A percentile compares a stretch with the other conserved stretches of the same genome.
These are phyloP conservation scores for Caenorhabditis macrosperma DNA, from an alignment of 2,888 invertebrate species.

Conservation along the genomic window DNA sequence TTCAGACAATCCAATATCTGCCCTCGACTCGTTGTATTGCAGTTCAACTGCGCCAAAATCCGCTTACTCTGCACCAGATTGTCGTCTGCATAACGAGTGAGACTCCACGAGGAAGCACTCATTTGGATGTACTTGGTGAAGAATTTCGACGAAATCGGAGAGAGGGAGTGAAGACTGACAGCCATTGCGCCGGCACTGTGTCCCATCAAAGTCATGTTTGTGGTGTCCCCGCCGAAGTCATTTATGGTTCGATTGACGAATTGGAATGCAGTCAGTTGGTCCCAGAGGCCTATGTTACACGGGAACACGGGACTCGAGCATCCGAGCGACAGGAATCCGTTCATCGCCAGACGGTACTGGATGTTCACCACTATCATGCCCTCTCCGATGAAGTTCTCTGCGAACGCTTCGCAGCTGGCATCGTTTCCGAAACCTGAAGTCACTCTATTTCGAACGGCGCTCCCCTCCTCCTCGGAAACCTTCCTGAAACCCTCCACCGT, in stretches of 20 bases:
- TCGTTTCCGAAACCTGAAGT: slow-evolving; percentile 42
- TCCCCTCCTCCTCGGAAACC: slow-evolving; percentile 14
- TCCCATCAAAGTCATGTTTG: slow-evolving; percentile 47
- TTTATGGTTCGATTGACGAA: slow-evolving; percentile 38
- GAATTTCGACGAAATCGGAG: slow-evolving; percentile 35
- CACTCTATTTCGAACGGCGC: background rate
- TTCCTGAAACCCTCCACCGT: slow-evolving; percentile 44
- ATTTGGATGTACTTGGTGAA: slow-evolving; percentile 44
- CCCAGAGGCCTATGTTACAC: slow-evolving; percentile 53
- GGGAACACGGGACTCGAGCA: slow-evolving; percentile 34
- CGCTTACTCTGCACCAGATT: background rate
- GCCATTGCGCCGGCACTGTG: slow-evolving; percentile 48
- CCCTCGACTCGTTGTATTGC: background rate
- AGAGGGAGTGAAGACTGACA: slow-evolving; percentile 40
- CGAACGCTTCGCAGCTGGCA: slow-evolving; percentile 36
- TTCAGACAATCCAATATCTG: slow-evolving; percentile 4
- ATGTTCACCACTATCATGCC: slow-evolving; percentile 38
- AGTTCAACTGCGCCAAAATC: slow-evolving; percentile 27
- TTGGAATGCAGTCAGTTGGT: slow-evolving; percentile 38
- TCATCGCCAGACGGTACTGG: slow-evolving; percentile 46
- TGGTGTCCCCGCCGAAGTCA: slow-evolving; percentile 38
- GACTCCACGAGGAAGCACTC: slow-evolving; percentile 34
- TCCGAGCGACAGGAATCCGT: slow-evolving; percentile 46
- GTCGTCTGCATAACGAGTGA: slow-evolving; percentile 4
- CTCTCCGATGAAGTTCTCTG: slow-evolving; percentile 27